These are phyloP conservation scores for Urechis unicinctus DNA, from an alignment of 2,888 invertebrate genomes.

Conservation along the genomic window DNA sequence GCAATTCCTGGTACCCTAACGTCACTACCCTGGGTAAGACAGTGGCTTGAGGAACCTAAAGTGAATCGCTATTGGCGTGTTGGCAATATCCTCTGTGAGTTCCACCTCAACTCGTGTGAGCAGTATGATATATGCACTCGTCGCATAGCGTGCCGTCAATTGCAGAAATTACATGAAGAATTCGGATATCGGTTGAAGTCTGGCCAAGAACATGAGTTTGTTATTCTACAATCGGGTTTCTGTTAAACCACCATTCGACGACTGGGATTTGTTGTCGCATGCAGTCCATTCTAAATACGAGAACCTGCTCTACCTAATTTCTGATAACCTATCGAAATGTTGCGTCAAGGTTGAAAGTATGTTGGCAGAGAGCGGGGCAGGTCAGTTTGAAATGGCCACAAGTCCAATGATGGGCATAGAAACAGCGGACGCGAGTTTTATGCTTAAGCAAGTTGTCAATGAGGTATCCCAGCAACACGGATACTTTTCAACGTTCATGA, in stretches of 20 bases:
- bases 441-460: slow-evolving; percentile 10
- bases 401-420: slow-evolving; percentile 7
- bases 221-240: background rate
- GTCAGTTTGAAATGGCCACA: slow-evolving; percentile 14
- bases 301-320: slow-evolving; percentile 4
- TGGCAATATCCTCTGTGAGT: slow-evolving; percentile 9
- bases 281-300: slow-evolving; percentile 1
- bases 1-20: slow-evolving; percentile 1
- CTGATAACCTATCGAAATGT: background rate
- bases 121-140: slow-evolving; percentile 9
- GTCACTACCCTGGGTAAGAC: slow-evolving; percentile 9
- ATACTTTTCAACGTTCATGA: slow-evolving; percentile 17
- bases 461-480: slow-evolving; percentile 11
- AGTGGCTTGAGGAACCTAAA: no score
- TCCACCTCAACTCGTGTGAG: background rate
- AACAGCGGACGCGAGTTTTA: no score
- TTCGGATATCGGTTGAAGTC: slow-evolving; percentile 10
- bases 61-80: background rate
- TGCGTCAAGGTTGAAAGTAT: slow-evolving; percentile 8
- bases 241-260: slow-evolving; percentile 9
- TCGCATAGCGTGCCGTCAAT: slow-evolving; percentile 11
- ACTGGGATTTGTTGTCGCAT: slow-evolving; percentile 1
- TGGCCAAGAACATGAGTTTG: slow-evolving; percentile 15
- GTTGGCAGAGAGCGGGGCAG: slow-evolving; percentile 10
- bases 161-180: slow-evolving; percentile 8